Percentiles rank a stretch among this genome's conserved stretches.
phyloP scores from a whole-genome alignment of 2,113 vertebrate species.

The Coreoperca whiteheadi region DNA sequence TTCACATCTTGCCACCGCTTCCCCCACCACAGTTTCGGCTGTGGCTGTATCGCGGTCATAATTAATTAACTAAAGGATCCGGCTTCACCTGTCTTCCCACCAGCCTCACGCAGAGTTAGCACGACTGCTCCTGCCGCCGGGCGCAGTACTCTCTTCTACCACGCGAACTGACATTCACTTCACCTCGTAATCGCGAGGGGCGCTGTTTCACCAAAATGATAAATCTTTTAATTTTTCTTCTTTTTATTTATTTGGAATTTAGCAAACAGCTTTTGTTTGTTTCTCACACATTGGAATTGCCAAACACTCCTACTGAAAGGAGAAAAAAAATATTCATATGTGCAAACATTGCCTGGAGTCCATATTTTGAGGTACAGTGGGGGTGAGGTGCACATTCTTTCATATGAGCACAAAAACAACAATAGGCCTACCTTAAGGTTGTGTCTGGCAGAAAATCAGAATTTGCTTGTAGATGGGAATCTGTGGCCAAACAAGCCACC shows the following conservation, averaged over 20 bases:
- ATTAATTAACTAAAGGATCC: background rate
- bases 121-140: background rate
- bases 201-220: background rate
- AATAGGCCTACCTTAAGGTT: constrained; percentile 44
- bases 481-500: constrained; percentile 16
- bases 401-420: constrained; percentile 21
- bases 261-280: background rate
- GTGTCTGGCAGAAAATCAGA: constrained; percentile 44
- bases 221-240: background rate
- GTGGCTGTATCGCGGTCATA: background rate
- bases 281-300: background rate
- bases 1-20: background rate
- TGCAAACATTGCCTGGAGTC: constrained; percentile 23
- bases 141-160: background rate
- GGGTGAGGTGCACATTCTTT: background rate
- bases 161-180: too few relatives aligned
- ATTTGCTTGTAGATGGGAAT: constrained; percentile 7
- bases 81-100: background rate
- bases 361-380: constrained; percentile 19
- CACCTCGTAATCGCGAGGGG: background rate
- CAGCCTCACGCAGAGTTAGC: background rate
- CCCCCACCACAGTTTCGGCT: background rate
- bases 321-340: background rate
- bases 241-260: too few relatives aligned
- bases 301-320: background rate